phyloP scores from a whole-genome alignment of 2,797 vertebrate genomes.

The Lepilemur ruficaudatus region DNA sequence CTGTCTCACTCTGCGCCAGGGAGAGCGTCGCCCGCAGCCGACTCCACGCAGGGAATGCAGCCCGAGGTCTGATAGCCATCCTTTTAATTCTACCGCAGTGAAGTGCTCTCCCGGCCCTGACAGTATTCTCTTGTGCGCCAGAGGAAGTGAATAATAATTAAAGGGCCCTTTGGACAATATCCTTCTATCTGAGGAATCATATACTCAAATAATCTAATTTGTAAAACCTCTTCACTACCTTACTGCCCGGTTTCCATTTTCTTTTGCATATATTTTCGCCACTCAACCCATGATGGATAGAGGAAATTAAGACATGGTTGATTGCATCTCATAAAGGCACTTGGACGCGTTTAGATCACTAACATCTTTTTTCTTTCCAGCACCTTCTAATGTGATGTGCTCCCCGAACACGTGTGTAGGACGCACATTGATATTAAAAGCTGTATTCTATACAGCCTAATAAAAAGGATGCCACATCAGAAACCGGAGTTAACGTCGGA shows the following conservation, averaged over 20 bases:
- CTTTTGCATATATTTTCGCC: slow-evolving; percentile 64
- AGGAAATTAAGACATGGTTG: slow-evolving; percentile 67
- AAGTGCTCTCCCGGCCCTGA: background rate
- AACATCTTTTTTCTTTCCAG: slow-evolving; percentile 41
- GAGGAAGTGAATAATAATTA: slow-evolving; percentile 61
- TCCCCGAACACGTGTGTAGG: slow-evolving; percentile 47
- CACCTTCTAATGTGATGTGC: slow-evolving; percentile 46
- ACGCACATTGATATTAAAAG: slow-evolving; percentile 54
- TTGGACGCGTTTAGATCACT: slow-evolving; percentile 32
- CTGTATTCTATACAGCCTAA: slow-evolving; percentile 29
- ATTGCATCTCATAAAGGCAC: slow-evolving; percentile 65
- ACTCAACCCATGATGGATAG: slow-evolving; percentile 69
- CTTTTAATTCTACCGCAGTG: background rate
- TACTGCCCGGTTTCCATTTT: slow-evolving; percentile 39
- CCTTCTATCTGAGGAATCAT: slow-evolving; percentile 65
- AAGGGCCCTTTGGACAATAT: slow-evolving; percentile 67
- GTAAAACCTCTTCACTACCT: slow-evolving; percentile 63
- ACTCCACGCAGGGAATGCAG: background rate
- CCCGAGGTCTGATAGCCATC: background rate
- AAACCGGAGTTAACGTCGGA: slow-evolving; percentile 16
- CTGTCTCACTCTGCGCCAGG: rapidly evolving
- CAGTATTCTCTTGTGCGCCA: background rate
- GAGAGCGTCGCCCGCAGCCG: background rate
- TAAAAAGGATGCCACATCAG: slow-evolving; percentile 33
- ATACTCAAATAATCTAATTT: slow-evolving; percentile 65